Conservation (phyloP, 23 tunicate genomes). For the Phallusia fumigata region DNA sequence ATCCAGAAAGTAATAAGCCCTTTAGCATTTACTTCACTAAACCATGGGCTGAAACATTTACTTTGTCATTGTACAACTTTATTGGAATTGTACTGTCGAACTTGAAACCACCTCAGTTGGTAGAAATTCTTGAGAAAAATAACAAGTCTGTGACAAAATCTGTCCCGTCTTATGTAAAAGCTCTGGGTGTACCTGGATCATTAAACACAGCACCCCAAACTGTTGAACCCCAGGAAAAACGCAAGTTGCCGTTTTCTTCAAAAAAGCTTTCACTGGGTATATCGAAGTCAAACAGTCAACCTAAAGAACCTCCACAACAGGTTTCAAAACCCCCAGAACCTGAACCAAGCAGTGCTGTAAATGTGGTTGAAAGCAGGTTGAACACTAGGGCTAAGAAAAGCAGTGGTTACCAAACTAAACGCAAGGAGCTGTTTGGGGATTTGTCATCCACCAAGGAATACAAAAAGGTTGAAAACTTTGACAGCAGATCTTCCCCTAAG, state of each 20-base stretch:
- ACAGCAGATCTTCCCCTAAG: background rate
- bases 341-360: background rate
- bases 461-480: background rate
- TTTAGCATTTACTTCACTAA: conserved; percentile 59
- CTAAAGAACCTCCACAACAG: background rate
- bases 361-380: background rate
- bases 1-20: conserved; percentile 61
- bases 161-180: conserved; percentile 45
- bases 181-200: conserved; percentile 66
- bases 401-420: conserved; percentile 40
- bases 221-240: conserved; percentile 5
- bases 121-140: conserved; percentile 23
- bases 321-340: background rate
- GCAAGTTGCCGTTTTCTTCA: background rate
- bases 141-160: background rate
- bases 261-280: background rate
- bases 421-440: conserved; percentile 51
- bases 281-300: background rate
- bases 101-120: conserved; percentile 56
- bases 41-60: conserved; percentile 77
- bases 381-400: background rate
- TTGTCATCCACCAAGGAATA: background rate
- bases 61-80: conserved; percentile 69
- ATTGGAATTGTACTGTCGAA: conserved; percentile 52
- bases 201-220: conserved; percentile 14